Conservation (phyloP, 2,888 invertebrate species). For the Heliothis peltigera region DNA sequence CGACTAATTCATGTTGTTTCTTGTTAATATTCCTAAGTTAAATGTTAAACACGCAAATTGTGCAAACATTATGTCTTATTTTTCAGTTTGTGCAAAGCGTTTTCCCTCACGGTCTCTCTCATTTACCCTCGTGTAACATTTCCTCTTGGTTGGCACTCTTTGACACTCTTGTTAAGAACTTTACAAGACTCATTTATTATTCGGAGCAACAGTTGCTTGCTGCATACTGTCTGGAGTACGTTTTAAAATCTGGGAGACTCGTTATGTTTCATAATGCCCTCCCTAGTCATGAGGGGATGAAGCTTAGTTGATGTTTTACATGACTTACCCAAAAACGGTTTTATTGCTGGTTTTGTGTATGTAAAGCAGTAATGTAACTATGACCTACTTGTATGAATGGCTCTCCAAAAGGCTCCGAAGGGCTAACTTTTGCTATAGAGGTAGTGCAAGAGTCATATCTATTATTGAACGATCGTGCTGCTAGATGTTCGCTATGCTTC, state of each 20-base stretch:
- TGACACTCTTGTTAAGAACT: slow-evolving; percentile 31
- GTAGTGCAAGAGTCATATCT: too few species aligned
- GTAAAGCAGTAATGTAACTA: too few species aligned
- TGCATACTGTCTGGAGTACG: slow-evolving; percentile 40
- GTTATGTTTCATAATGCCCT: slow-evolving; percentile 46
- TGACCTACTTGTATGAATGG: too few species aligned
- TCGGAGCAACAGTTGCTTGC: slow-evolving; percentile 45
- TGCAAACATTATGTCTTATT: not conserved
- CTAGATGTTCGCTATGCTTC: too few species aligned
- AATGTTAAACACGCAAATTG: too few species aligned
- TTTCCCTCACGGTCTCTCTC: slow-evolving; percentile 1
- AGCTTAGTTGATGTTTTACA: slow-evolving; percentile 9
- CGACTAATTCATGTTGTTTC: too few species aligned
- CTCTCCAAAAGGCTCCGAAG: too few species aligned
- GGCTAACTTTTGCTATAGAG: too few species aligned
- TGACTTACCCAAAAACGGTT: not conserved
- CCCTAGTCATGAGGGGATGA: slow-evolving; percentile 15
- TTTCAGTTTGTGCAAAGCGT: not conserved
- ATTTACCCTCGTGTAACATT: slow-evolving; percentile 6
- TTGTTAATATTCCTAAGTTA: too few species aligned
- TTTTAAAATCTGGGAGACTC: slow-evolving; percentile 43
- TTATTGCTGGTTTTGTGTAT: too few species aligned
- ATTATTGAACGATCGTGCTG: too few species aligned
- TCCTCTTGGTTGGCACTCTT: slow-evolving; percentile 19
- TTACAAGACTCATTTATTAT: slow-evolving; percentile 38